phyloP scores from a whole-genome alignment of 2,888 invertebrate species.

The Marronus borbonicus region DNA sequence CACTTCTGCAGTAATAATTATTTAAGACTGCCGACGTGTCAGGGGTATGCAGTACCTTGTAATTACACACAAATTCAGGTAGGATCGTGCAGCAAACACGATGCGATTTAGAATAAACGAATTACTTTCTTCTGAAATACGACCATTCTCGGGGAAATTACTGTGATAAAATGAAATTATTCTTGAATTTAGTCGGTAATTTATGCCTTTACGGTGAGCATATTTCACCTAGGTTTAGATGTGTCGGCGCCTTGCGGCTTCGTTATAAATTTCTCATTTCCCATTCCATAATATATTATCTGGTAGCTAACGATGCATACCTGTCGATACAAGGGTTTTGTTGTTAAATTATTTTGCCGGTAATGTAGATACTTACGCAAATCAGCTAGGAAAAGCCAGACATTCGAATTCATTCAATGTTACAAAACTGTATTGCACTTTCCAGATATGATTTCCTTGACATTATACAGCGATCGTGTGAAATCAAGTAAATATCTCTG shows the following conservation, averaged over 20 bases:
- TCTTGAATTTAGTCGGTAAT: constrained; percentile 27
- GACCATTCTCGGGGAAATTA: constrained; percentile 26
- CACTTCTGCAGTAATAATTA: constrained; percentile 50
- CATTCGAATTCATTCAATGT: too few species aligned
- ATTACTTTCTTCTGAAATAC: constrained; percentile 35
- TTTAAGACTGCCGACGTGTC: constrained; percentile 43
- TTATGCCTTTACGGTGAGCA: constrained; percentile 11
- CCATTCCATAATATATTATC: background rate
- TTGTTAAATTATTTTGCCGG: background rate
- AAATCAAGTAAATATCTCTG: too few species aligned
- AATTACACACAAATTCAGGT: constrained; percentile 43
- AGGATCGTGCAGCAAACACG: constrained; percentile 41
- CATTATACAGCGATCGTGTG: too few species aligned
- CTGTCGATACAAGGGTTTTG: background rate
- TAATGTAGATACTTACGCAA: background rate
- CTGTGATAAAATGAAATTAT: constrained; percentile 45
- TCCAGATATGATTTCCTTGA: too few species aligned
- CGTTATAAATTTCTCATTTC: constrained; percentile 16
- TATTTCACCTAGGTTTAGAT: constrained; percentile 25
- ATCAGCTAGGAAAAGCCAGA: background rate
- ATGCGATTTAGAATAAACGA: constrained; percentile 37
- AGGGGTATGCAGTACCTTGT: constrained; percentile 35
- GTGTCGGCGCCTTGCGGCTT: background rate
- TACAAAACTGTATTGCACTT: too few species aligned
- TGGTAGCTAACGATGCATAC: background rate